Base-by-base conservation (phyloP, 2,888 invertebrate genomes). In the Ypsolopha sequella region DNA sequence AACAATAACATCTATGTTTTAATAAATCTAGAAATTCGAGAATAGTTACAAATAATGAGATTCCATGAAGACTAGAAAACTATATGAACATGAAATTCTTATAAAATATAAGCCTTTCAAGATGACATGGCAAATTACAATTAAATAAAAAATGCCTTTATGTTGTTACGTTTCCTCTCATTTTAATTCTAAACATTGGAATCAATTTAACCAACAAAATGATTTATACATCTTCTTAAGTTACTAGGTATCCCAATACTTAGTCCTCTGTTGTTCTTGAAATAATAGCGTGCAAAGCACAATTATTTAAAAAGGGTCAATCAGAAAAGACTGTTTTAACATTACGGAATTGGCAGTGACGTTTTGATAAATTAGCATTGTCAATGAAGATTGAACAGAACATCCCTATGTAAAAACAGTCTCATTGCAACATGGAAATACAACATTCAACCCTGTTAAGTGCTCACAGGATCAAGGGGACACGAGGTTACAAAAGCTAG, bases 11-110 rank as follows among this genome's bases (percentile, higher is more conserved):
- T 60, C 69, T 70, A 76, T 50, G 51, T 39, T 53, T 41, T 52
- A 51, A 45, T 52, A 52, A 51, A 24, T 36, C 50, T 56, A 56
- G 47, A 51, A 54, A 24, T 10, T 48, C 10, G 33, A 41, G 11
- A 9, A 34, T 45, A 45, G 13, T 36, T 71, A 76, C 69, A 73
- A 73, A 76, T 78, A 79, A 85, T 86, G 85, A 84, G 77, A 82
- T 79, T 79, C 70, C 74, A 82, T 85, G 85, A 85, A 78, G 74
- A 79, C 86, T 86, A 86, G 82, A 84, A 74, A 72, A 81, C 85
- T 86, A 86, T 70, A 85, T 86, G 86, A 82, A 81, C 76, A 80
- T 81, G 85, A 85, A 84, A 84, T 81, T 74, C 84, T 86, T 82
- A 85, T 75, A 80, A 74, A 75, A 47, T 71, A 84, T 84, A 84